Percentiles rank a stretch among this genome's conserved stretches.
Conservation (phyloP, 2,888 invertebrate species). For the Apamea anceps region DNA sequence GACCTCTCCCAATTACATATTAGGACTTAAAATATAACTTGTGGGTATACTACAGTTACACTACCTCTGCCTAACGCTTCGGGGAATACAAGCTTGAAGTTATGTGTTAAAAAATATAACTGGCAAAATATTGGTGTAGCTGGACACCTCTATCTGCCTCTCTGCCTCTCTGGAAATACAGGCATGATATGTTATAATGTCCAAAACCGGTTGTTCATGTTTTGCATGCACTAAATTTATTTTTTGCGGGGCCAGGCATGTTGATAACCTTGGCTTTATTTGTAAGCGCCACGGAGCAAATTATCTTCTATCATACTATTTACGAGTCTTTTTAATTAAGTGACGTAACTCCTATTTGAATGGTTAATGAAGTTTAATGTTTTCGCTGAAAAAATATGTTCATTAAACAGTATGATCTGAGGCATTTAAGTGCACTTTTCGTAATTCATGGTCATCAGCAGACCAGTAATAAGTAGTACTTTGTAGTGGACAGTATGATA, state of each 20-base stretch:
- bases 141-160: neutral
- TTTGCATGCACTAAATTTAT: conserved; percentile 72
- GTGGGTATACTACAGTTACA: too few relatives aligned
- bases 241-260: conserved; percentile 67
- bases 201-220: conserved; percentile 72
- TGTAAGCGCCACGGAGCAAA: conserved; percentile 54
- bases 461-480: neutral
- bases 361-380: conserved; percentile 48
- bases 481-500: neutral
- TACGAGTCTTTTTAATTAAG: conserved; percentile 59
- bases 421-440: conserved; percentile 3
- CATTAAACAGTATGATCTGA: neutral
- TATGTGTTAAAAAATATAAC: neutral
- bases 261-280: conserved; percentile 74
- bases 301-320: conserved; percentile 63
- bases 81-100: too few relatives aligned
- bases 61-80: too few relatives aligned
- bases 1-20: neutral
- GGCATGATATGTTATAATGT: conserved; percentile 21
- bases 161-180: neutral
- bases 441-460: neutral
- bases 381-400: conserved; percentile 4
- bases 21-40: too few relatives aligned
- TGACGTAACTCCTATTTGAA: conserved; percentile 58
- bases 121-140: neutral